Conservation (phyloP, 2,113 vertebrate genomes). For the Burhinus oedicnemus region DNA sequence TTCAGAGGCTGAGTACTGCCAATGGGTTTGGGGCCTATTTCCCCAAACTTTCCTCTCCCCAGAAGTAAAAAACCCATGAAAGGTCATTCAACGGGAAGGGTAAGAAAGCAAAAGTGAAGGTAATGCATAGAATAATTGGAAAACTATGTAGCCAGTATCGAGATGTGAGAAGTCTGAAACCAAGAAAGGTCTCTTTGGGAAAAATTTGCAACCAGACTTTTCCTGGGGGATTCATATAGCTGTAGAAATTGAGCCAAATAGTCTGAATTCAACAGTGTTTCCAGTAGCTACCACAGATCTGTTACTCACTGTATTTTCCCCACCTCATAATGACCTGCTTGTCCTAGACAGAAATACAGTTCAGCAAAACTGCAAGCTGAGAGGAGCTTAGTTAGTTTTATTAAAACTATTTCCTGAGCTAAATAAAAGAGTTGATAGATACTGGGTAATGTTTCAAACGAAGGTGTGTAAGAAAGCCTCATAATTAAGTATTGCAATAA, state of each 20-base stretch:
- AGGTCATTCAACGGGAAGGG: neutral
- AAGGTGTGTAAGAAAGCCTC: neutral
- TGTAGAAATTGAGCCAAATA: neutral
- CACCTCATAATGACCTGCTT: neutral
- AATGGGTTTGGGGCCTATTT: neutral
- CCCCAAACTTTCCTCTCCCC: neutral
- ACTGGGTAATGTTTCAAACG: neutral
- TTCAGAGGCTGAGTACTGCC: neutral
- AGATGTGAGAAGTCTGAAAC: neutral
- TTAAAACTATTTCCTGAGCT: neutral
- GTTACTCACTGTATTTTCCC: neutral
- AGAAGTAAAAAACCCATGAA: neutral
- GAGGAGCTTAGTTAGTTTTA: neutral
- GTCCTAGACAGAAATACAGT: neutral
- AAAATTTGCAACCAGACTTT: neutral
- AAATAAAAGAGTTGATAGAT: neutral
- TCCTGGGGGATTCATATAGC: neutral
- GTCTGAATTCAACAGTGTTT: neutral
- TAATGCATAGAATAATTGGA: neutral
- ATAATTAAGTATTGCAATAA: neutral
- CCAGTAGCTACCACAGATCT: neutral
- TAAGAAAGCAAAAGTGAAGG: neutral
- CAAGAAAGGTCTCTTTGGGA: neutral
- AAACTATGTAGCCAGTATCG: neutral
- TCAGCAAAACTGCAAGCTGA: neutral